Percentiles rank a stretch among this genome's conserved stretches.
Conservation (phyloP, 2,797 vertebrate genomes). For the Pantherophis vulpinus region DNA sequence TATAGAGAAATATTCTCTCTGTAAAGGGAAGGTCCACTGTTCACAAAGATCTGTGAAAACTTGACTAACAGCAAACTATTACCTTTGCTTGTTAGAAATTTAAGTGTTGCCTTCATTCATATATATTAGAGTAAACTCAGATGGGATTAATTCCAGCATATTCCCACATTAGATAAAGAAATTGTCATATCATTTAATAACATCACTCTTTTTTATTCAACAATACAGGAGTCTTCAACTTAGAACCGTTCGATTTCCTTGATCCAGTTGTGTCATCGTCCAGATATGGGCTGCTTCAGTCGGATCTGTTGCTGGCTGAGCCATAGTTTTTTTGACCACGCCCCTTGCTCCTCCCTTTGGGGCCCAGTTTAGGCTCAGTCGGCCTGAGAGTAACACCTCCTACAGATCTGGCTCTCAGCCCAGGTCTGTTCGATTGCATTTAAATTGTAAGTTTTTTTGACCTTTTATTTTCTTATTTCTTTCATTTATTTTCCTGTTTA, state of each 20-base stretch:
- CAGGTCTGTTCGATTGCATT: too few relatives aligned
- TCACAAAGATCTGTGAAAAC: constrained; percentile 7
- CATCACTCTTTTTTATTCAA: not conserved
- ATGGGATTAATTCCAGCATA: constrained; percentile 21
- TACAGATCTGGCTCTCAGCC: too few relatives aligned
- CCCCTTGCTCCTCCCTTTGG: too few relatives aligned
- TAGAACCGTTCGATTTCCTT: not conserved
- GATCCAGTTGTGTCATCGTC: too few relatives aligned
- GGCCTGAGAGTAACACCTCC: too few relatives aligned
- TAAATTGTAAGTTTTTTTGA: too few relatives aligned
- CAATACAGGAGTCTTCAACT: not conserved
- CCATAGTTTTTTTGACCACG: too few relatives aligned
- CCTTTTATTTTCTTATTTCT: too few relatives aligned
- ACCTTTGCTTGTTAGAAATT: not conserved
- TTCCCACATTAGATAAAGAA: constrained; percentile 2
- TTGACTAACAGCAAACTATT: constrained; percentile 27
- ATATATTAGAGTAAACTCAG: constrained; percentile 13
- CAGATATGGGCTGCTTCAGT: too few relatives aligned
- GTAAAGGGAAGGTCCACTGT: constrained; percentile 5
- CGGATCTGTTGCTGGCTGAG: too few relatives aligned
- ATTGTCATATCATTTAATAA: not conserved
- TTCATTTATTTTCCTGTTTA: too few relatives aligned
- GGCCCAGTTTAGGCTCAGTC: too few relatives aligned
- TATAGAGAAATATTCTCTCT: not conserved
- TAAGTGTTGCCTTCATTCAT: constrained; percentile 30